Base-by-base conservation (phyloP, 2,888 invertebrate genomes). In the Calameuta pallipes region DNA sequence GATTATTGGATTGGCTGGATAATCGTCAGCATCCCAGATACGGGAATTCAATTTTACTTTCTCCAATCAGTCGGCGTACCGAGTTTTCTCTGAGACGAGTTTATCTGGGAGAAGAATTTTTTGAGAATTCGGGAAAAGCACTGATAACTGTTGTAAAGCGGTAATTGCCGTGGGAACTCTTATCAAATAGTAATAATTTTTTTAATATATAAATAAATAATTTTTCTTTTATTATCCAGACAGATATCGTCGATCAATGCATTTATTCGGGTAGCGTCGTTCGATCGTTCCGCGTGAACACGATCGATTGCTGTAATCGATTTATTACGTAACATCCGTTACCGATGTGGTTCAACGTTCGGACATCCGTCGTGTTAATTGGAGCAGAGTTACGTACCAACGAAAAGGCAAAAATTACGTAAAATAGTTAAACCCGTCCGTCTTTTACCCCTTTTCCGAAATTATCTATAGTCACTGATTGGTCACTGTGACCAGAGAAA, bases 211-310 rank as follows among this genome's bases (percentile, higher is more conserved):
- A 31, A 31, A 31, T 31, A 31, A 31, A 1, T 41, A 23, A 1
- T 0, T 23, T 74, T 23, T 36, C 13, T n/a, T 9, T 35, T 4
- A 36, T 9, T 74, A 36, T 12, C 0, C 12, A 12, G 12, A 12
- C 12, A 36, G 36, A 36, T 36, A 3, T 1, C 15, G 0, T 1
- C 15, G 31, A 56, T 34, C 71, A 30, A 36, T 76, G 76, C 41
- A 79, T 78, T 82, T 79, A 80, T 83, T 81, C 79, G 80, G 79
- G 80, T 81, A 77, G 75, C 75, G 82, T 76, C 77, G 37, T 78
- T 76, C 71, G 75, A 78, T 80, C 81, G 78, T 79, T 80, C 75
- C 76, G 75, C 76, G 77, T 80, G 78, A 81, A 79, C 79, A 76
- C 77, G 78, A 81, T 81, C 76, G 75, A 31, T 36, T 69, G 74